A percentile compares a stretch with the other conserved stretches of the same genome.
phyloP scores from a whole-genome alignment of 1,140 invertebrate species.

The Eueides isabella region DNA sequence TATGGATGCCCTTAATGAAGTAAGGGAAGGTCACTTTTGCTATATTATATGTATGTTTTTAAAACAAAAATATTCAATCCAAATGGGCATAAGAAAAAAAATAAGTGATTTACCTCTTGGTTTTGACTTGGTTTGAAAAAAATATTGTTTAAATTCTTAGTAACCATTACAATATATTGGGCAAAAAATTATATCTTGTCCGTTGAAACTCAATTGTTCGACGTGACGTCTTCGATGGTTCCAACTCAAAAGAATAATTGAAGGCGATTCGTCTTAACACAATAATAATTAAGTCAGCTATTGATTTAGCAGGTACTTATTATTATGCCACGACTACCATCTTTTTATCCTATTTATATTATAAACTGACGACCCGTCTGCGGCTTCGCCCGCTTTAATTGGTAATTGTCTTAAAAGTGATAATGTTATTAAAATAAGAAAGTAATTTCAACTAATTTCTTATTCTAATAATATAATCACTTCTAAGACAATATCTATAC shows the following conservation, averaged over 20 bases:
- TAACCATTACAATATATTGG: background rate
- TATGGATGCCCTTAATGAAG: too few species aligned
- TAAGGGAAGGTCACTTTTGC: too few species aligned
- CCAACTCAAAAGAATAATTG: conserved; percentile 17
- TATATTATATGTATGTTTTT: too few species aligned
- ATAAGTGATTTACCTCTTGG: background rate
- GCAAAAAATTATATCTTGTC: background rate
- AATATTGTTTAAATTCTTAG: background rate
- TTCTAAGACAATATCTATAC: too few species aligned
- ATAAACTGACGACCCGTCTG: too few species aligned
- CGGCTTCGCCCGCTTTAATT: too few species aligned
- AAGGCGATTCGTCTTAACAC: conserved; percentile 41
- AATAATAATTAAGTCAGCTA: conserved; percentile 52
- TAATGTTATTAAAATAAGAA: too few species aligned
- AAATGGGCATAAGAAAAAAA: background rate
- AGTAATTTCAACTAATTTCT: too few species aligned
- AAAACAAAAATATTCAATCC: too few species aligned
- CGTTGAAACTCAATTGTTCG: conserved; percentile 18
- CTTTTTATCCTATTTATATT: too few species aligned
- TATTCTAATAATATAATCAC: too few species aligned
- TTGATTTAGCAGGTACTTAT: conserved; percentile 36
- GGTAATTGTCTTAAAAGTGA: too few species aligned
- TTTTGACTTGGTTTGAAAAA: background rate
- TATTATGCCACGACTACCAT: background rate
- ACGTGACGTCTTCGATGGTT: background rate